Evolutionary conservation across 2,797 vertebrate species (phyloP), one percentile per base, ranked within the genome.

Genomic region (Channa striata): DNA sequence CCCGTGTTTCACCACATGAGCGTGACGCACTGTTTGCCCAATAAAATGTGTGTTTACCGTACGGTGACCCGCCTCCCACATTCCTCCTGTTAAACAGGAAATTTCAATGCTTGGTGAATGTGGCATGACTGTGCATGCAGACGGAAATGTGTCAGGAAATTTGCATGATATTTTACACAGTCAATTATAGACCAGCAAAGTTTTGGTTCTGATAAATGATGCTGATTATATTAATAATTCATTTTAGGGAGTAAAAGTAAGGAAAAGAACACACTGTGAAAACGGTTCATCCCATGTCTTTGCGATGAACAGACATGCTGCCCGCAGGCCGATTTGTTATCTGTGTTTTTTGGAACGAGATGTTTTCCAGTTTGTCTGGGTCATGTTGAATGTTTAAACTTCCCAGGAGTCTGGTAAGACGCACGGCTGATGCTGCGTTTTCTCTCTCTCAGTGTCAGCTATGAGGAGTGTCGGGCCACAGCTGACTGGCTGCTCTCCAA

Each of bases 401-500:
- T 47, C 1, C 20, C 33, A 48, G 8, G 6, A 30, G 49, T n/a
- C 10, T 16, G 49, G 39, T 6, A 13, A 42, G n/a, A 23, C 19
- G 14, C 6, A 12, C 51, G 34, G 37, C 23, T 34, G 1, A 53
- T 57, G 17, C 19, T 16, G 59, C 3, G 14, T 48, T 48, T 14
- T 47, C 23, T 59, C n/a, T 82, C 53, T 30, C 20, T 34, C 77
- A 90, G 85, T 8, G 91, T 68, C 74, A 92, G 85, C 3, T 96
- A 95, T 54, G 94, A 96, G 51, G 91, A 95, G 42, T 95, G 93
- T 64, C 82, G 78, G 48, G 21, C 65, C 7, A 95, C 94, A 0
- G 94, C 95, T 1, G 93, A 96, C 0, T 97, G 96, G 96, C 94
- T 97, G 57, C 72, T 92, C 49, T 59, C 82, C 11, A 89, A 50